phyloP scores from a whole-genome alignment of 1,140 invertebrate genomes.

The Adoxophyes honmai region DNA sequence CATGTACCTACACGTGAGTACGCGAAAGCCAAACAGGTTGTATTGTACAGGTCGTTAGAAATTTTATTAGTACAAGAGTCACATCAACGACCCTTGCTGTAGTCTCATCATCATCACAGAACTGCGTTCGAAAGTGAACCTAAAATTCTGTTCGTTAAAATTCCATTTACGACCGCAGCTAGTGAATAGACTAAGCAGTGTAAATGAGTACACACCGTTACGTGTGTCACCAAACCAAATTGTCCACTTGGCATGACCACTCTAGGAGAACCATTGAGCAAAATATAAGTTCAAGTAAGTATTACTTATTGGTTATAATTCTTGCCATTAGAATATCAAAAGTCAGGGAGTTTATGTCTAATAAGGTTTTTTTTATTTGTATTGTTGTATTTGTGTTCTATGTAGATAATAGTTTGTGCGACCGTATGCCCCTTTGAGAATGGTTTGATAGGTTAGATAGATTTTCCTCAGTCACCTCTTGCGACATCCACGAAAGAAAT shows the following conservation, averaged over 20 bases:
- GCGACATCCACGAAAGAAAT: too few relatives aligned
- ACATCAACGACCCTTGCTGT: slow-evolving; percentile 49
- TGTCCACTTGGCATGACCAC: slow-evolving; percentile 30
- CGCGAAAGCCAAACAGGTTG: neutral
- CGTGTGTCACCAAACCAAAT: slow-evolving; percentile 53
- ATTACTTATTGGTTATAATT: neutral
- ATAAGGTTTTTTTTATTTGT: too few relatives aligned
- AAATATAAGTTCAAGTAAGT: neutral
- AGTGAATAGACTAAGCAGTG: slow-evolving; percentile 28
- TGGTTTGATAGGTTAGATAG: too few relatives aligned
- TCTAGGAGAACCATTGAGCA: slow-evolving; percentile 23
- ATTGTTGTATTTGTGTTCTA: too few relatives aligned
- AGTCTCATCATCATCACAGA: slow-evolving; percentile 33
- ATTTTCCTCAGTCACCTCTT: too few relatives aligned
- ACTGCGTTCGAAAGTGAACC: slow-evolving; percentile 24
- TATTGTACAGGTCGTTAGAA: slow-evolving; percentile 41
- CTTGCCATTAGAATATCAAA: too few relatives aligned
- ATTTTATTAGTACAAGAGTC: slow-evolving; percentile 43
- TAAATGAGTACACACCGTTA: slow-evolving; percentile 62
- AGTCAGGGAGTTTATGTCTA: too few relatives aligned
- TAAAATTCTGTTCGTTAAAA: slow-evolving; percentile 19
- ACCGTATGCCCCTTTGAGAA: too few relatives aligned
- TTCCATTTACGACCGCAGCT: slow-evolving; percentile 19
- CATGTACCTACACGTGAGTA: too few relatives aligned
- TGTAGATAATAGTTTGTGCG: too few relatives aligned